phyloP scores from a whole-genome alignment of 1,140 invertebrate species.

The Solenopsis fugax region DNA sequence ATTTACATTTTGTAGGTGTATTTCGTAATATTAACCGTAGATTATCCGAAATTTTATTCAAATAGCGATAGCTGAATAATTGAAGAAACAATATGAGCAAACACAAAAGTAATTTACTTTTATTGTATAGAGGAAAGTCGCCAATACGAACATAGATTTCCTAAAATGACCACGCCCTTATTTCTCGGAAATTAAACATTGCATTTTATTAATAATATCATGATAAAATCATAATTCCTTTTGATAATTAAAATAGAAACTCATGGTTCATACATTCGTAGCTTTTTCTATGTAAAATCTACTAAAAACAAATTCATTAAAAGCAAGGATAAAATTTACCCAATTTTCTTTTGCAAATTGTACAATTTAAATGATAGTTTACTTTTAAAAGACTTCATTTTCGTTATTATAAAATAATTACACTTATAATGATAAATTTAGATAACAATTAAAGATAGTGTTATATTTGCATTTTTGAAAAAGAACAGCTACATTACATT shows the following conservation, averaged over 20 bases:
- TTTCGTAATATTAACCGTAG: not conserved
- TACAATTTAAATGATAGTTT: too few relatives aligned
- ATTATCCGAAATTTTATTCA: not conserved
- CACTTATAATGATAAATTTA: not conserved
- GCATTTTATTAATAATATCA: too few relatives aligned
- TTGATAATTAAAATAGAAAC: too few relatives aligned
- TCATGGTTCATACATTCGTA: too few relatives aligned
- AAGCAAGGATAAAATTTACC: too few relatives aligned
- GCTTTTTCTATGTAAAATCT: too few relatives aligned
- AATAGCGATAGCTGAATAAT: not conserved
- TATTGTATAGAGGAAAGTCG: not conserved
- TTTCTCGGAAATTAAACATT: too few relatives aligned
- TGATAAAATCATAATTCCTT: too few relatives aligned
- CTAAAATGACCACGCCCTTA: too few relatives aligned
- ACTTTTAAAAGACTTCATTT: not conserved
- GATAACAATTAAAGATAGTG: not conserved
- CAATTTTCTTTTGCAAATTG: too few relatives aligned
- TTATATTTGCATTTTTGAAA: not conserved
- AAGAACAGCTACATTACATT: not conserved
- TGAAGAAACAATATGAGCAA: not conserved
- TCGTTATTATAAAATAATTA: not conserved
- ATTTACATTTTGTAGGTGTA: conserved; percentile 11
- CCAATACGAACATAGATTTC: too few relatives aligned
- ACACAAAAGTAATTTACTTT: not conserved
- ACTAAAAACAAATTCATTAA: too few relatives aligned